Conservation (phyloP, 2,888 invertebrate species). For the Drosophila helvetica region DNA sequence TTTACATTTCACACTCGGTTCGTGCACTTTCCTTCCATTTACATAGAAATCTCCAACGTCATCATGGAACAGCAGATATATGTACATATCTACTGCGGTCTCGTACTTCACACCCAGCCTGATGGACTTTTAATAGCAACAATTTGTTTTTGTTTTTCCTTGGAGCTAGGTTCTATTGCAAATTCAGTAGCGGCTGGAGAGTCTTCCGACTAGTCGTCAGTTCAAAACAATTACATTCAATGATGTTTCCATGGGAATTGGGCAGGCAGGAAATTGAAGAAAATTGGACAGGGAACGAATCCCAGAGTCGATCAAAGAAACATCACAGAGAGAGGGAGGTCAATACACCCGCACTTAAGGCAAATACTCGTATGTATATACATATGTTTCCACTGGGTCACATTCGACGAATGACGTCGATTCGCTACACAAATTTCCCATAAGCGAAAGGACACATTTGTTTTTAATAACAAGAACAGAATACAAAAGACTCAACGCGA, state of each 20-base stretch:
- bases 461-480: too few relatives aligned
- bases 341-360: background rate
- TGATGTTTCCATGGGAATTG: constrained; percentile 19
- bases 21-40: background rate
- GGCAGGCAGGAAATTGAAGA: constrained; percentile 56
- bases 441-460: too few relatives aligned
- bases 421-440: too few relatives aligned
- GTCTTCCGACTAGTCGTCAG: constrained; percentile 18
- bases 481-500: too few relatives aligned
- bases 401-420: background rate
- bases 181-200: constrained; percentile 23
- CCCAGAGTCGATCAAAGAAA: constrained; percentile 10
- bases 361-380: too few relatives aligned
- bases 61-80: background rate
- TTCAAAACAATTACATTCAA: constrained; percentile 55
- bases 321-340: background rate
- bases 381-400: too few relatives aligned
- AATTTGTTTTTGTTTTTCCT: background rate
- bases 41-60: background rate
- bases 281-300: constrained; percentile 51
- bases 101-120: constrained; percentile 23
- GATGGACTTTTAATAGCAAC: constrained; percentile 33
- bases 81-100: background rate
- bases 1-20: constrained; percentile 20
- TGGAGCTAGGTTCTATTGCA: constrained; percentile 34